phyloP scores from a whole-genome alignment of 2,888 invertebrate genomes.

The Noctua fimbriata region DNA sequence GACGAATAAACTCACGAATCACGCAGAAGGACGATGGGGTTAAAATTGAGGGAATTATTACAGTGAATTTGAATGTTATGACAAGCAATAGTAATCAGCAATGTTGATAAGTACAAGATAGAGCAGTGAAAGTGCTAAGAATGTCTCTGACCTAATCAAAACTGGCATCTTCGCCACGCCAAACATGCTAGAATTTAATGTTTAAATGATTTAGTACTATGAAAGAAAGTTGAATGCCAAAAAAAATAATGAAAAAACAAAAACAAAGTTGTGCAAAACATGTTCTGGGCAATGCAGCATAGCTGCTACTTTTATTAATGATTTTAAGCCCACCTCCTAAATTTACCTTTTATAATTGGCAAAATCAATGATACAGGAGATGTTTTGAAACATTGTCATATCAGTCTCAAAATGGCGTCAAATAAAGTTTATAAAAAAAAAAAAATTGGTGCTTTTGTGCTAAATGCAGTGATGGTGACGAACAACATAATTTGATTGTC shows the following conservation, averaged over 20 bases:
- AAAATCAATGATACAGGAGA: constrained; percentile 14
- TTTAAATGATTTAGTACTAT: constrained; percentile 46
- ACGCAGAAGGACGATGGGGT: constrained; percentile 23
- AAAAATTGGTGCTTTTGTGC: constrained; percentile 19
- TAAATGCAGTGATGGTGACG: neutral
- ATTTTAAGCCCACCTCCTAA: constrained; percentile 5
- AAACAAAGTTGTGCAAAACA: constrained; percentile 20
- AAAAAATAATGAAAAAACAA: neutral
- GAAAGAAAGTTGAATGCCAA: constrained; percentile 28
- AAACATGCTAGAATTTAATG: constrained; percentile 62
- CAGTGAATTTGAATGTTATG: constrained; percentile 55
- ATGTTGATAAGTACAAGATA: constrained; percentile 44
- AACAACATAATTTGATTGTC: constrained; percentile 1
- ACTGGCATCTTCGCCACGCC: constrained; percentile 46
- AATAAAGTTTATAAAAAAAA: neutral
- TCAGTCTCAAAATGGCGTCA: neutral
- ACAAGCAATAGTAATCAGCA: constrained; percentile 56
- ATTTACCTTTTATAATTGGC: constrained; percentile 4
- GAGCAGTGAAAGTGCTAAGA: constrained; percentile 51
- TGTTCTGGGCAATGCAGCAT: neutral
- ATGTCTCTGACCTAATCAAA: constrained; percentile 61
- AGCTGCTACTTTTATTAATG: constrained; percentile 1
- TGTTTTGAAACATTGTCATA: constrained; percentile 10
- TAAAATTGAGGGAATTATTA: constrained; percentile 49
- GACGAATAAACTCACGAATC: constrained; percentile 52